These are phyloP conservation scores for Boleophthalmus pectinirostris DNA, from an alignment of 2,113 vertebrate genomes.

Conservation along the genomic window DNA sequence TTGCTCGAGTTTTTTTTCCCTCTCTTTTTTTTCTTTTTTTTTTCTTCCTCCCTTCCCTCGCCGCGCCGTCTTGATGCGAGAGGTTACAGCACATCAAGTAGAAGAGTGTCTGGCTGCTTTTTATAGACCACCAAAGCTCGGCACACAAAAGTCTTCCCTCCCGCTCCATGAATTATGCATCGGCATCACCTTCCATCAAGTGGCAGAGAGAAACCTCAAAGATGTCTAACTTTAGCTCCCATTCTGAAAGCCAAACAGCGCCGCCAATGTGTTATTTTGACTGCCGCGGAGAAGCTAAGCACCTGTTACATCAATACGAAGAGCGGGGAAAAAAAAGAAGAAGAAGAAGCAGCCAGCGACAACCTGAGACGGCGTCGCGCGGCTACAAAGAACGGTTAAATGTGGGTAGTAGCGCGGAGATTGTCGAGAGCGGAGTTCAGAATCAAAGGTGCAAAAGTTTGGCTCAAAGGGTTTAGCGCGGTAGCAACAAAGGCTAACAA, in stretches of 20 bases:
- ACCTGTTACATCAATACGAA: constrained; percentile 81
- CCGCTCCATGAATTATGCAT: constrained; percentile 99
- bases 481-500: constrained; percentile 9
- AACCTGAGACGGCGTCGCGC: constrained; percentile 61
- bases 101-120: constrained; percentile 38
- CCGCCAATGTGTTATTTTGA: constrained; percentile 65
- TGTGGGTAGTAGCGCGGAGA: constrained; percentile 27
- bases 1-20: constrained; percentile 60
- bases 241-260: constrained; percentile 71
- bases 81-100: constrained; percentile 74
- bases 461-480: not conserved
- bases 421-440: not conserved
- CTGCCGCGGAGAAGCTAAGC: constrained; percentile 70
- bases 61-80: constrained; percentile 76
- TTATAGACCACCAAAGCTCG: constrained; percentile 92
- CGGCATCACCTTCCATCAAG: constrained; percentile 86
- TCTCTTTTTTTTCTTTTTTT: constrained; percentile 32
- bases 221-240: constrained; percentile 86
- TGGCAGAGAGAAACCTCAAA: constrained; percentile 90
- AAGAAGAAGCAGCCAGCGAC: constrained; percentile 42
- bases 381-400: constrained; percentile 48
- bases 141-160: constrained; percentile 90
- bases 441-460: constrained; percentile 5
- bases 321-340: constrained; percentile 14
- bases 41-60: constrained; percentile 40